Evolutionary conservation across 2,797 vertebrate genomes (phyloP).

Genomic region (Sebastes jordani): DNA sequence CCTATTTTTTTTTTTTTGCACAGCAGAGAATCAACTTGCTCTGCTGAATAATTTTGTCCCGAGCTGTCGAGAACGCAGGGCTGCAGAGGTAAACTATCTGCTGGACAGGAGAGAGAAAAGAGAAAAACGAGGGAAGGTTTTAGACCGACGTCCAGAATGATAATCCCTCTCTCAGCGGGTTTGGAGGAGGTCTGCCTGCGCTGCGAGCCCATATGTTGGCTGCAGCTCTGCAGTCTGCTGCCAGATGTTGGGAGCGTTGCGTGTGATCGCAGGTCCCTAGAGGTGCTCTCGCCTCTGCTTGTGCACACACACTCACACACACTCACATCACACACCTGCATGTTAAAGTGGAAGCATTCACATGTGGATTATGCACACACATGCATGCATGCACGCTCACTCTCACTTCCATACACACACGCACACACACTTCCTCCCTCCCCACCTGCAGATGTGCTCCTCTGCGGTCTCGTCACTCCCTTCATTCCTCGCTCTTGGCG

Average conservation of each 20-base stretch:
- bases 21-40: background rate
- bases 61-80: conserved; percentile 35
- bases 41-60: conserved; percentile 19
- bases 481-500: conserved; percentile 32
- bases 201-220: conserved; percentile 57
- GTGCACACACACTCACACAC: conserved; percentile 37
- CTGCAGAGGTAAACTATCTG: conserved; percentile 58
- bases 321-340: conserved; percentile 40
- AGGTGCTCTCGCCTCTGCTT: conserved; percentile 62
- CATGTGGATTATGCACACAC: conserved; percentile 28
- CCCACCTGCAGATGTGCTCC: conserved; percentile 73
- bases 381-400: background rate
- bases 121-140: conserved; percentile 35
- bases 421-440: conserved; percentile 30
- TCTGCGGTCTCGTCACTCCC: conserved; percentile 44
- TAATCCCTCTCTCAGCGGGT: conserved; percentile 61
- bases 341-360: conserved; percentile 11
- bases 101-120: conserved; percentile 24
- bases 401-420: conserved; percentile 8
- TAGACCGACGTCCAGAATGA: conserved; percentile 47
- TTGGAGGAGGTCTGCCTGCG: conserved; percentile 50
- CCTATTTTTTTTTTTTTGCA: background rate
- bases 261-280: conserved; percentile 77
- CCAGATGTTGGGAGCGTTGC: conserved; percentile 83
- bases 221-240: conserved; percentile 56